Conservation (phyloP, 2,888 invertebrate genomes). For the Clusia tigrina region DNA sequence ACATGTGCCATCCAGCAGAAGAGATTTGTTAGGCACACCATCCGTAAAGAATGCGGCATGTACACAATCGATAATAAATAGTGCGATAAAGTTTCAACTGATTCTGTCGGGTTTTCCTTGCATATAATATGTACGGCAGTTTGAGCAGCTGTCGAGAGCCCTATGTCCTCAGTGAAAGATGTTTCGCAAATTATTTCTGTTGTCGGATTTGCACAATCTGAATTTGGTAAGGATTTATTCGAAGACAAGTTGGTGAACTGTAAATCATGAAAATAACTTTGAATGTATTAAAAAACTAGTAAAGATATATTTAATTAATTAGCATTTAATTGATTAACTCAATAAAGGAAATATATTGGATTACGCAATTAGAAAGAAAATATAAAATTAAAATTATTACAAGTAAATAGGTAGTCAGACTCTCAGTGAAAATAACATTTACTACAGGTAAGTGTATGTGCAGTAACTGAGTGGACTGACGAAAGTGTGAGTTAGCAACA, state of each 20-base stretch:
- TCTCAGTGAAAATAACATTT: too few species aligned
- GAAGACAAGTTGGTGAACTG: constrained; percentile 36
- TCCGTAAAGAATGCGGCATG: constrained; percentile 87
- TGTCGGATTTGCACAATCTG: constrained; percentile 30
- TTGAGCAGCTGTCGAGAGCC: too few species aligned
- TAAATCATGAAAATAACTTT: constrained; percentile 18
- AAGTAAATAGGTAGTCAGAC: too few species aligned
- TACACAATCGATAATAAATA: constrained; percentile 89
- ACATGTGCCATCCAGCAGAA: constrained; percentile 99
- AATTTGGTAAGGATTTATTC: constrained; percentile 30
- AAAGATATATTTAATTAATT: too few species aligned
- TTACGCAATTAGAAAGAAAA: too few species aligned
- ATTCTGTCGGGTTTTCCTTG: constrained; percentile 31
- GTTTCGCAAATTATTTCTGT: constrained; percentile 42
- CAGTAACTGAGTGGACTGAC: too few species aligned
- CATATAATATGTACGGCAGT: background rate
- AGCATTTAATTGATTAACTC: too few species aligned
- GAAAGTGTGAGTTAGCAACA: too few species aligned
- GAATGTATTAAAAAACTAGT: too few species aligned
- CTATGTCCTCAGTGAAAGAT: constrained; percentile 36
- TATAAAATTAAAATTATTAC: too few species aligned
- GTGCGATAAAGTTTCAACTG: constrained; percentile 71
- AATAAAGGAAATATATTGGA: too few species aligned
- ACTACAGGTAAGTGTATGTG: too few species aligned
- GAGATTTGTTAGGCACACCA: constrained; percentile 90